These are phyloP conservation scores for Acanthaster planci DNA, from an alignment of 35 echinoderm and acorn worm species.

Conservation along the genomic window DNA sequence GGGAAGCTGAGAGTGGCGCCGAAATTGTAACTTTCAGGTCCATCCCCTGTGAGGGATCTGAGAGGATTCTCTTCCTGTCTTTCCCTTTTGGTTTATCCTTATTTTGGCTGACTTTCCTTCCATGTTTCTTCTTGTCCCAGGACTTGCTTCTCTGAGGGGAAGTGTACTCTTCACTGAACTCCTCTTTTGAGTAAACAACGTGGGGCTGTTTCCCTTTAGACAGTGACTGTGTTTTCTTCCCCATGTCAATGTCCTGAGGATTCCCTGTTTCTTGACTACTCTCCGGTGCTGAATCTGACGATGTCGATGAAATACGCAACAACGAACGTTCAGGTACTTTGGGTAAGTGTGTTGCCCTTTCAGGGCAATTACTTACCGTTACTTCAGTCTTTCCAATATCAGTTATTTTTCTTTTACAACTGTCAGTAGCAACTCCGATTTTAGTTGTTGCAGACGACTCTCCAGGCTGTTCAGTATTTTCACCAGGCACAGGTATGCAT, in stretches of 20 bases:
- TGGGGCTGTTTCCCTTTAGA: constrained; percentile 30
- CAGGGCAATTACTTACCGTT: no score
- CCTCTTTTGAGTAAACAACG: constrained; percentile 26
- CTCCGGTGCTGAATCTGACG: background rate
- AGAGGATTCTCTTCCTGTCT: background rate
- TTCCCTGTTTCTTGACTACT: background rate
- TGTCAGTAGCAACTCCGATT: no score
- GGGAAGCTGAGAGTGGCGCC: background rate
- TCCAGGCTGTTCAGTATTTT: no score
- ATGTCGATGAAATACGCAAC: background rate
- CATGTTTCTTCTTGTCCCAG: constrained; percentile 18
- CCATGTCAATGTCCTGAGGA: background rate
- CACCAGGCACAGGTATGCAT: background rate
- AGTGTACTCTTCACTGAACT: constrained; percentile 35
- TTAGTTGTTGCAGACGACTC: no score
- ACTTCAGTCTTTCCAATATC: no score
- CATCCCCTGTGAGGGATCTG: background rate
- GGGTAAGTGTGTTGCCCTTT: no score
- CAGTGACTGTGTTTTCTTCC: background rate
- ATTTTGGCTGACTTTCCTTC: constrained; percentile 10
- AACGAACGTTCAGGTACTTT: no score
- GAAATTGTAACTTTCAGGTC: background rate
- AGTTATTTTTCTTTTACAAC: no score
- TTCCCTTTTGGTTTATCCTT: background rate
- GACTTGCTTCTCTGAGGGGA: constrained; percentile 13